Conservation (phyloP, 2,113 vertebrate genomes). For the Climacteris rufus region DNA sequence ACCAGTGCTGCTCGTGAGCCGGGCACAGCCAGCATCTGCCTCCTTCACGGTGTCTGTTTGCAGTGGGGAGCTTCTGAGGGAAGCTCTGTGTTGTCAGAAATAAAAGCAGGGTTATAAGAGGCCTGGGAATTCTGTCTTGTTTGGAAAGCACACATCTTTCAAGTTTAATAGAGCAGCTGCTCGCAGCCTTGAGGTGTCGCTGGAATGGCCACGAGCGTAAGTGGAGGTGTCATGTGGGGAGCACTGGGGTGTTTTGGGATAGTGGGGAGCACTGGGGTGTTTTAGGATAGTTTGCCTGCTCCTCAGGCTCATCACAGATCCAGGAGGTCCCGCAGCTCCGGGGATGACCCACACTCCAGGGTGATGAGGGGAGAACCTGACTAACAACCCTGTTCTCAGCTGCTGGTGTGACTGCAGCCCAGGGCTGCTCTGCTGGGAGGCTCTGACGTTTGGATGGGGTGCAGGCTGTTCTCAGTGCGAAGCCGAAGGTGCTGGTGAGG, state of each 20-base stretch:
- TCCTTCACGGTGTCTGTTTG: neutral
- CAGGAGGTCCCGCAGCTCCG: neutral
- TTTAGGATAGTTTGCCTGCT: neutral
- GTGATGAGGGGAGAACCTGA: accelerated
- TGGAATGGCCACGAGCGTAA: accelerated
- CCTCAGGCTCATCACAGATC: accelerated
- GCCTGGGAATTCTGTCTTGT: neutral
- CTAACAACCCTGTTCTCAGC: accelerated
- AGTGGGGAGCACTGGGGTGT: accelerated
- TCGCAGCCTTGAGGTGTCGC: neutral
- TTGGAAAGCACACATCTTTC: neutral
- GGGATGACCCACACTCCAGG: neutral
- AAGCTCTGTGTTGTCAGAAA: constrained; percentile 21
- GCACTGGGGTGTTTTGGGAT: accelerated
- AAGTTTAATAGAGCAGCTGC: neutral
- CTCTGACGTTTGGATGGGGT: neutral
- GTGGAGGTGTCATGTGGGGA: accelerated
- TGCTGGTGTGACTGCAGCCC: neutral
- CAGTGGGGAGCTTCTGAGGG: constrained; percentile 12
- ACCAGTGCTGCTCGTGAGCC: neutral
- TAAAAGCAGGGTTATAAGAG: constrained; percentile 15
- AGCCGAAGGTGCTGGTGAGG: neutral
- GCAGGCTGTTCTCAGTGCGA: accelerated
- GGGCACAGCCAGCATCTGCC: neutral
- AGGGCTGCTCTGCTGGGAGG: neutral